These are phyloP conservation scores for Muraenolepis orangiensis DNA, from an alignment of 2,797 vertebrate species.

Conservation along the genomic window DNA sequence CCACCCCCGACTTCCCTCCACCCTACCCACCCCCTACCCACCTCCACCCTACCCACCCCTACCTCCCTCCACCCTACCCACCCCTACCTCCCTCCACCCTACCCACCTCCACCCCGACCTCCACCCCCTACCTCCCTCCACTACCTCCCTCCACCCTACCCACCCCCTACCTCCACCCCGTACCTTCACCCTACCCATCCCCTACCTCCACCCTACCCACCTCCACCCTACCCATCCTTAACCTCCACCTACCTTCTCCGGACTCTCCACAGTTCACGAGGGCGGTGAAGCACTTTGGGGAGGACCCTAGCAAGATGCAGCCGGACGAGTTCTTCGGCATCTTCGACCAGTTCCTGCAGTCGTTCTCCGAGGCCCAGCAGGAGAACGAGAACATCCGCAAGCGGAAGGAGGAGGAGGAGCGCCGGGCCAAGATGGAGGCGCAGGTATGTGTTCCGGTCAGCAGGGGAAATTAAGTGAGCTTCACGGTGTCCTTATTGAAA, in stretches of 20 bases:
- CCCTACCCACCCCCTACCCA: no score
- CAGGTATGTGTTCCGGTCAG: conserved; percentile 88
- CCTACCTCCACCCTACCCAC: neutral
- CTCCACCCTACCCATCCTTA: neutral
- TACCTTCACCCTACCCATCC: neutral
- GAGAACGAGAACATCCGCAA: conserved; percentile 95
- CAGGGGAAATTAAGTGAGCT: no score
- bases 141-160: neutral
- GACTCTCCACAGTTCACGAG: conserved; percentile 81
- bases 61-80: no score
- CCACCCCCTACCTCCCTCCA: no score
- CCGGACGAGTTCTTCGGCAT: conserved; percentile 99
- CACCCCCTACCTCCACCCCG: no score
- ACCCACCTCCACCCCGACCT: no score
- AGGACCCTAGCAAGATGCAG: conserved; percentile 89
- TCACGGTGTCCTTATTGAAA: no score
- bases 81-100: no score
- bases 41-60: no score
- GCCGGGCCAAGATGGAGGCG: conserved; percentile 90
- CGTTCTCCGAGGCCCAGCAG: conserved; percentile 89
- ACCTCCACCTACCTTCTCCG: conserved; percentile 29
- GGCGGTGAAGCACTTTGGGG: conserved; percentile 93
- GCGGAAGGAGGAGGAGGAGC: conserved; percentile 95
- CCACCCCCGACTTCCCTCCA: no score
- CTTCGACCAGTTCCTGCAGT: conserved; percentile 97